Evolutionary conservation across 2,113 vertebrate species (phyloP), one percentile per base, ranked within the genome.

Genomic region (Orcinus orca): DNA sequence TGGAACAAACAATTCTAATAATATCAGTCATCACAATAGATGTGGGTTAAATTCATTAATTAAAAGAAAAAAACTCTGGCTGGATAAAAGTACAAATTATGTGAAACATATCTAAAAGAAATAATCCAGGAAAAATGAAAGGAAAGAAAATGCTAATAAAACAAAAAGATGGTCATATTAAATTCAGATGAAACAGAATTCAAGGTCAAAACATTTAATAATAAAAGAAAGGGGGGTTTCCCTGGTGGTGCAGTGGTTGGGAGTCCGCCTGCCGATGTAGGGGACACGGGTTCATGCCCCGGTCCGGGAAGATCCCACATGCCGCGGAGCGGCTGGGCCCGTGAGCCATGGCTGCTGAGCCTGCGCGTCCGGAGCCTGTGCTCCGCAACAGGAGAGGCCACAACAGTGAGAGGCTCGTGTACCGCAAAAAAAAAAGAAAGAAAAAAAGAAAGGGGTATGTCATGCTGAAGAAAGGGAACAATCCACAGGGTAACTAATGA

Each of bases 111-210:
- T 38, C 12, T 79, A 83, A 96, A 76, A 82, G 50, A 70, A 90
- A 73, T 18, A 82, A 82, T 63, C 25, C 47, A 93, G 60, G 25
- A 87, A 88, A 84, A 93, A 73, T 84, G 25, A 80, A 77, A 71
- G n/a, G 14, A 47, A 83, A 60, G 29, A 63, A 84, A 84, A 81
- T 20, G 31, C 5, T 41, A 85, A 88, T 33, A 70, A 91, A 80
- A 79, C 55, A 91, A 90, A 68, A 44, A 71, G 41, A 60, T 60
- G 36, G 12, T 47, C 82, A 76, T 71, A 83, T n/a, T 79, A 92
- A 80, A 81, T 79, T 93, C 76, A 91, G 82, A 77, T 87, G 67
- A 91, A 83, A 77, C 77, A 73, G 53, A 90, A 77, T 53, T 86
- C 74, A 93, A 82, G 36, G 58, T 44, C 74, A 74, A 82, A 83